Evolutionary conservation across 1,140 invertebrate species (phyloP).

Genomic region (Zaprionus vittiger): DNA sequence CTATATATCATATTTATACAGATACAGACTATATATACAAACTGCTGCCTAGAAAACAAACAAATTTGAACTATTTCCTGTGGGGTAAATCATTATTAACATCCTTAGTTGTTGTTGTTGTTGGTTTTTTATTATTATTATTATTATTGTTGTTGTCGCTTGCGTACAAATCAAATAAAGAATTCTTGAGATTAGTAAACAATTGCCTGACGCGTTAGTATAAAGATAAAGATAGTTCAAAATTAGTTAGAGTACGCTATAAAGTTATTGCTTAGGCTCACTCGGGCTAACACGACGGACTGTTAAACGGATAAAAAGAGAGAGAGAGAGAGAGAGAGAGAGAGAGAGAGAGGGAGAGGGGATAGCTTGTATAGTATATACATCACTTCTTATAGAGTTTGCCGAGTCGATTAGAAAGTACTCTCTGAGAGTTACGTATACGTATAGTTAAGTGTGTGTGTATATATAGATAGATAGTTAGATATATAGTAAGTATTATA

Average conservation of each 20-base stretch:
- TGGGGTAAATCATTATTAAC: conserved; percentile 22
- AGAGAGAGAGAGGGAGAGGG: conserved; percentile 21
- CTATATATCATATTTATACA: conserved; percentile 28
- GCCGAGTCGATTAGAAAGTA: conserved; percentile 28
- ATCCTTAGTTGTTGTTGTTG: not conserved
- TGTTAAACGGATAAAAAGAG: conserved; percentile 54
- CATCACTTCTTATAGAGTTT: conserved; percentile 15
- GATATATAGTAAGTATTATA: conserved; percentile 44
- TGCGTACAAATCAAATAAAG: conserved; percentile 45
- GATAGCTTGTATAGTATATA: conserved; percentile 45
- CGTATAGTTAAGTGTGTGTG: conserved; percentile 31
- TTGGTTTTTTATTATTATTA: conserved; percentile 1
- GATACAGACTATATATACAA: conserved; percentile 36
- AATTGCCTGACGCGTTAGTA: conserved; percentile 25
- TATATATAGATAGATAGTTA: conserved; percentile 27
- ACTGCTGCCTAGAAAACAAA: conserved; percentile 25
- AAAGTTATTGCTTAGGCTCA: not conserved
- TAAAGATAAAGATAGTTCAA: conserved; percentile 7
- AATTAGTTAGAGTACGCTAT: conserved; percentile 34
- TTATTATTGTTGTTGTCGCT: not conserved
- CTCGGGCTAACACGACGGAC: conserved; percentile 41
- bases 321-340: not conserved
- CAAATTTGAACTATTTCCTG: conserved; percentile 20
- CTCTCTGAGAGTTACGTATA: conserved; percentile 28
- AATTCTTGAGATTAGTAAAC: conserved; percentile 64